Evolutionary conservation across 2,797 vertebrate genomes (phyloP), one percentile per base, ranked within the genome.

Genomic region (Prunella strophiata): DNA sequence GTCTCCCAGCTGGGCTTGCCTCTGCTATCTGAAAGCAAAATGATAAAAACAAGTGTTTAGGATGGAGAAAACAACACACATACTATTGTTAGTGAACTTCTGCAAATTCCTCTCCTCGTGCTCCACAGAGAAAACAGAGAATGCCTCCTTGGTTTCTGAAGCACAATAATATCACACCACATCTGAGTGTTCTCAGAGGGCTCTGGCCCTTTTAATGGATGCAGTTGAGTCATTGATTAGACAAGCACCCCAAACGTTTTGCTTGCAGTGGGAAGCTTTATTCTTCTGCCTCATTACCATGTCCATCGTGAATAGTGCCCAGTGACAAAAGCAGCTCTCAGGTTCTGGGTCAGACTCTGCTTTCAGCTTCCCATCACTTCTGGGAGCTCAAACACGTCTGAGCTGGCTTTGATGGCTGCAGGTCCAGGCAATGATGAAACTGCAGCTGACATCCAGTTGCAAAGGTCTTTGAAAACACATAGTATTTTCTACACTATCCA

Each of bases 1-100:
- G 10, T 77, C 67, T 93, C 92, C 86, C 78, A 91, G 89, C 75
- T 80, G 85, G 91, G 59, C 22, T 88, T 81, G 89, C 51, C 73
- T 58, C 70, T 93, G 57, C 50, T 78, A 5, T 65, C 51, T 92
- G 85, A 86, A 93, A 90, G 55, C 74, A 81, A 88, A 94, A 77
- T 43, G 29, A 47, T 72, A 55, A 92, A 96, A 86, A 38, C 52
- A 47, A 93, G 68, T 30, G 63, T 81, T 93, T 81, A 40, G 42
- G 63, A 42, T 14, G 34, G 79, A 83, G 86, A 71, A 95, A 93
- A 42, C 22, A 86, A 13, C 34, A 32, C 20, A 55, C 2, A 0
- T 13, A 14, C 10, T 32, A 50, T 34, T 85, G 58, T 42, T 27
- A 54, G 29, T 25, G 55, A 84, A 88, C 36, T 88, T 77, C 66